These are phyloP conservation scores for Sarcophaga peregrina DNA, from an alignment of 1,140 invertebrate genomes.

Conservation along the genomic window DNA sequence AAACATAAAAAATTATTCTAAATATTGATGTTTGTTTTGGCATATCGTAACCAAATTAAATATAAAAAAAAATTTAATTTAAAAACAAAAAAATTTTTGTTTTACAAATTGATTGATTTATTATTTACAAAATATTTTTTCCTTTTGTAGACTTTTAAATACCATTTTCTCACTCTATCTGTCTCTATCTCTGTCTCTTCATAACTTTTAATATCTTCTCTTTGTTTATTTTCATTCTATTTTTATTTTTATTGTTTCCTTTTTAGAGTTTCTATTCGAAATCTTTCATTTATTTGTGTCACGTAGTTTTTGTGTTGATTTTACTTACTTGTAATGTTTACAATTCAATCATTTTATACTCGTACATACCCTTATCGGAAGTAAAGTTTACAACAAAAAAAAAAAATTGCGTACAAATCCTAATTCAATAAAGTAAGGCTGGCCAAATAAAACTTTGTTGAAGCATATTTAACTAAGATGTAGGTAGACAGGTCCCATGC, in stretches of 20 bases:
- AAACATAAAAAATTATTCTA: not conserved
- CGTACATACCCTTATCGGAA: not conserved
- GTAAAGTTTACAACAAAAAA: not conserved
- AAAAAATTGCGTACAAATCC: too few species aligned
- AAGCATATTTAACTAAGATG: too few species aligned
- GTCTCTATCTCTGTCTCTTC: too few species aligned
- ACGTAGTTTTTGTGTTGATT: not conserved
- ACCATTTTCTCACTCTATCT: not conserved
- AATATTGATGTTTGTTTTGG: conserved; percentile 25
- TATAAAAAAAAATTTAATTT: too few species aligned
- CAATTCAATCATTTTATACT: not conserved
- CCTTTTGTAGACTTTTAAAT: not conserved
- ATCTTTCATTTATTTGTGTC: not conserved
- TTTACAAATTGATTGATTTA: not conserved
- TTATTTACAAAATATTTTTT: not conserved
- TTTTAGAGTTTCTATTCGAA: conserved; percentile 36
- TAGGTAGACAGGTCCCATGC: too few species aligned
- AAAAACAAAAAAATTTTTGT: too few species aligned
- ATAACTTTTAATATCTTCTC: too few species aligned
- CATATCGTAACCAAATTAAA: not conserved
- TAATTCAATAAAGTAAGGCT: too few species aligned
- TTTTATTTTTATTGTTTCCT: not conserved
- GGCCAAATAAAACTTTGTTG: too few species aligned
- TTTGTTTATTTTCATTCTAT: too few species aligned
- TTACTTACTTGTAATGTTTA: not conserved